A percentile compares a stretch with the other conserved stretches of the same genome.
These are phyloP conservation scores for Rynchops niger DNA, from an alignment of 2,113 vertebrate genomes.

Conservation along the genomic window DNA sequence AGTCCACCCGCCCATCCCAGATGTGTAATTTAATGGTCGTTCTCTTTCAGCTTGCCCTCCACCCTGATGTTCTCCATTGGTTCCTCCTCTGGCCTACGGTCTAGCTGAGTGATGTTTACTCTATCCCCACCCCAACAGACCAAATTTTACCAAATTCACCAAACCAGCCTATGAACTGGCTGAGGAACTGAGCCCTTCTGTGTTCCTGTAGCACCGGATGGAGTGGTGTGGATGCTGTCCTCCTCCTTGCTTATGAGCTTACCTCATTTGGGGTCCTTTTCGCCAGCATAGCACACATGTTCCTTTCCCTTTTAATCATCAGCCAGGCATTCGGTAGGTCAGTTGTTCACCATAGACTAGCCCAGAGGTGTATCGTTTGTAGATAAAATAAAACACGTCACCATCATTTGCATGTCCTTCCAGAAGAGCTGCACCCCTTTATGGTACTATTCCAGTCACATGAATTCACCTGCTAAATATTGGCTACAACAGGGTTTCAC, in stretches of 20 bases:
- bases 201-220: neutral
- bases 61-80: neutral
- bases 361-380: neutral
- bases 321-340: neutral
- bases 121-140: neutral
- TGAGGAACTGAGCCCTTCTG: neutral
- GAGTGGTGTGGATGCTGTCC: neutral
- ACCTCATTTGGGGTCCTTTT: neutral
- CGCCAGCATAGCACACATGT: too few species aligned
- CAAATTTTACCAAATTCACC: neutral
- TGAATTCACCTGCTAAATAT: neutral
- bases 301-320: neutral
- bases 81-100: fast-evolving
- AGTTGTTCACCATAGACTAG: neutral
- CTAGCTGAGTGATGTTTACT: neutral
- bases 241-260: neutral
- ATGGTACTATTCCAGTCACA: fast-evolving
- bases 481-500: neutral
- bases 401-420: neutral
- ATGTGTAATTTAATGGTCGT: neutral
- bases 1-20: neutral
- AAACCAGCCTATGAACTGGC: neutral
- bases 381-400: neutral
- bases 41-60: neutral
- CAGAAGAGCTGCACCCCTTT: neutral